phyloP scores from a whole-genome alignment of 2,113 vertebrate genomes.

The Silurus meridionalis region DNA sequence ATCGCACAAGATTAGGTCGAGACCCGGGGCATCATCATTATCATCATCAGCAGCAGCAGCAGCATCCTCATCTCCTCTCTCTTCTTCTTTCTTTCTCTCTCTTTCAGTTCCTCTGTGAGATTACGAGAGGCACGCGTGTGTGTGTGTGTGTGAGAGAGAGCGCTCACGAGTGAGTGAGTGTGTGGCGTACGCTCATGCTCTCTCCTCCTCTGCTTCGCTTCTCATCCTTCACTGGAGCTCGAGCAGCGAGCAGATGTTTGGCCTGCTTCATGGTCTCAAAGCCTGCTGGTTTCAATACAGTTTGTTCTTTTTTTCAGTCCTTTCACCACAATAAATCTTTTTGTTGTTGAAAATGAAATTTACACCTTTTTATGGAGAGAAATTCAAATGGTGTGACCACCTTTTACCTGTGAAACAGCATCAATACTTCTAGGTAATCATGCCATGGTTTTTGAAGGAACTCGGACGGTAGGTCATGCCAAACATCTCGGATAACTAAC shows the following conservation, averaged over 20 bases:
- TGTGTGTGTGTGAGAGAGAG: neutral
- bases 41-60: slow-evolving; percentile 3
- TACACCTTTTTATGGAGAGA: too few species aligned
- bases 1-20: slow-evolving; percentile 44
- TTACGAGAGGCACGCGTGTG: slow-evolving; percentile 53
- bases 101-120: slow-evolving; percentile 63
- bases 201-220: slow-evolving; percentile 6
- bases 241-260: slow-evolving; percentile 75
- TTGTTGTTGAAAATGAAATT: too few species aligned
- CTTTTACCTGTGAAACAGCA: too few species aligned
- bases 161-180: neutral
- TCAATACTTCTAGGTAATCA: too few species aligned
- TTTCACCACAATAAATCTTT: too few species aligned
- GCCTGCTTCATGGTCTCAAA: slow-evolving; percentile 71
- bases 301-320: too few species aligned
- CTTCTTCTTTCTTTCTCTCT: neutral
- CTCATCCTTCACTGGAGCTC: slow-evolving; percentile 43
- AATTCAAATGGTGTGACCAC: too few species aligned
- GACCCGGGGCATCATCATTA: neutral
- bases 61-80: neutral
- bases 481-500: too few species aligned
- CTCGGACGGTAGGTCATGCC: too few species aligned
- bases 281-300: slow-evolving; percentile 42
- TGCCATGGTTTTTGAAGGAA: too few species aligned
- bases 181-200: too few species aligned